These are phyloP conservation scores for Hydrolagus affinis DNA, from an alignment of 2,113 vertebrate genomes.

Conservation along the genomic window DNA sequence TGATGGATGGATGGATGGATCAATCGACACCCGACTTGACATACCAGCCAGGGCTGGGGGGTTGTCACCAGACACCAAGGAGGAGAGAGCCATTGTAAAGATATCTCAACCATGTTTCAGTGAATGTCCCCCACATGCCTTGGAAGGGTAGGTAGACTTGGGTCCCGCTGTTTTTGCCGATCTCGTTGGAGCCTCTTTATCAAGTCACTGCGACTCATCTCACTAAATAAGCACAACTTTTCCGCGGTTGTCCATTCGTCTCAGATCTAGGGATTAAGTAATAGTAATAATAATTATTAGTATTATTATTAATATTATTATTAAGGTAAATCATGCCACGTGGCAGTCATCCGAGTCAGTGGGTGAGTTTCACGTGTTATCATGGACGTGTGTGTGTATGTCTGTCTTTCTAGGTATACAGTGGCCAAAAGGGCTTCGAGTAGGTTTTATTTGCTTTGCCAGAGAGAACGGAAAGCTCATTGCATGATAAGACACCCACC, in stretches of 20 bases:
- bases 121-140: neutral
- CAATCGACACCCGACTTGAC: neutral
- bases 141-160: neutral
- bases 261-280: neutral
- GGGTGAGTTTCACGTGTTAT: neutral
- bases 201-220: constrained; percentile 4
- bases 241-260: neutral
- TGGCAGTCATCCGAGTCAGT: neutral
- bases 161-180: neutral
- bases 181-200: neutral
- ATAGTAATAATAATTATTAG: no score
- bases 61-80: neutral
- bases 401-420: neutral
- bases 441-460: constrained; percentile 13
- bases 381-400: constrained; percentile 3
- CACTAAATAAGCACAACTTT: constrained; percentile 10
- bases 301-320: neutral
- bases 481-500: neutral
- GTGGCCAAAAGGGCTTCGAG: neutral
- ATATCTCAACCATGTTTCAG: no score
- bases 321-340: constrained; percentile 4
- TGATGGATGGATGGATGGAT: no score
- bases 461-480: neutral
- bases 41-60: neutral
- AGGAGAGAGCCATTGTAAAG: neutral